Percentiles rank a stretch among this genome's conserved stretches.
These are phyloP conservation scores for Halcyon badia DNA, from an alignment of 2,797 vertebrate genomes.

Conservation along the genomic window DNA sequence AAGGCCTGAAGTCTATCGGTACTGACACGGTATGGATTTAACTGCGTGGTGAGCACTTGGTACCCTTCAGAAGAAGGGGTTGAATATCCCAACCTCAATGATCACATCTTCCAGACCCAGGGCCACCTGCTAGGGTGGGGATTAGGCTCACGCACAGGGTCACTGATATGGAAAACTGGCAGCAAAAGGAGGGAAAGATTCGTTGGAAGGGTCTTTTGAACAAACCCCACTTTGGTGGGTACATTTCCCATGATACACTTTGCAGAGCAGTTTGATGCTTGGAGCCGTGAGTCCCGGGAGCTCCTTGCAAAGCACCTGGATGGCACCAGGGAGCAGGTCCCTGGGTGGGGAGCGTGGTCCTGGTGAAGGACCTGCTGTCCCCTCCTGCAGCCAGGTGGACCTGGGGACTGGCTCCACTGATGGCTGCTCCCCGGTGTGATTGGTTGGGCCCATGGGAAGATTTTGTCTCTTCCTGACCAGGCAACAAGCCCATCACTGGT, in stretches of 20 bases:
- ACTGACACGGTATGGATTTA: neutral
- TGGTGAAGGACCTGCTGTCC: neutral
- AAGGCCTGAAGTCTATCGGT: neutral
- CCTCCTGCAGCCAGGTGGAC: neutral
- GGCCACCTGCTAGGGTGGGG: neutral
- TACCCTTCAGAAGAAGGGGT: neutral
- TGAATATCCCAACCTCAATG: neutral
- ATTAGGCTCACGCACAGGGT: fast-evolving
- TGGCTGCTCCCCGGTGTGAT: neutral
- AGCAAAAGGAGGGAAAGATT: neutral
- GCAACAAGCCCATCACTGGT: neutral
- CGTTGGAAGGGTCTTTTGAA: neutral
- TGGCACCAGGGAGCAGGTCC: neutral
- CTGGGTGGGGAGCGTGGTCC: neutral
- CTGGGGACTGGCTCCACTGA: neutral
- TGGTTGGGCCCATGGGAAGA: fast-evolving
- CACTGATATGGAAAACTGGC: neutral
- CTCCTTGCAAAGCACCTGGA: neutral
- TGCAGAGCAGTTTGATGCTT: fast-evolving
- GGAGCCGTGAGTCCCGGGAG: neutral
- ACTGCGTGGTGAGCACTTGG: neutral
- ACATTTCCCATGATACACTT: fast-evolving
- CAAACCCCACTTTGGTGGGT: neutral
- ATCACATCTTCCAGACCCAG: neutral
- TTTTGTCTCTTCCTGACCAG: neutral